Base-by-base conservation (phyloP, 2,888 invertebrate species). In the Dendrolimus houi region DNA sequence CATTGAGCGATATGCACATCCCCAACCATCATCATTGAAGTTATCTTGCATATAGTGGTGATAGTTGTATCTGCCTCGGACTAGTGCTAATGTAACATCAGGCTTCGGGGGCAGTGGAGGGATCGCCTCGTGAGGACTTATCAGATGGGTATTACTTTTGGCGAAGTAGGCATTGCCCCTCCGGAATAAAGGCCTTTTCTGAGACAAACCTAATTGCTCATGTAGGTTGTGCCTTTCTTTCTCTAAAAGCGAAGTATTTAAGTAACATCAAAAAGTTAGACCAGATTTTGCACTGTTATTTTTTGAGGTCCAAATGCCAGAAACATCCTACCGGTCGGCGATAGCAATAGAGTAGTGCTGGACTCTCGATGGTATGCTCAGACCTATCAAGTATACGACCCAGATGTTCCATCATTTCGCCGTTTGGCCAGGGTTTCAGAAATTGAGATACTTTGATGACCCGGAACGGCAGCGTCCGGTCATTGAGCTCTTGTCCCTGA, bases 11-110 rank as follows among this genome's bases (percentile, higher is more conserved):
- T 99, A 99, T 0, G 99, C 99, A 89, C 99, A 99, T 7, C 99
- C 99, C 99, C 99, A 99, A n/a, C 98, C 98, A 79, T 96, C 95
- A 74, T 99, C 99, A 81, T 99, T 96, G 78, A 97, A 94, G 66
- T 94, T 93, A 74, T 99, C 96, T 82, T 99, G 98, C 94, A 97
- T 95, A 81, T 99, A 99, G 83, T 99, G 99, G 79, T 98, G 96
- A 84, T 99, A 99, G 14, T 94, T 92, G 77, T 99, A 99, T 63
- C 93, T 92, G 1, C 99, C 99, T 63, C 94, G 92, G 2, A 99
- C 94, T 42, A 95, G 62, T 53, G 89, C 87, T 1, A 78, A 66
- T 0, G 69, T 77, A 1, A 77, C 75, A 52, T 83, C 83, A 0
- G 70, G 66, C 58, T 74, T 81, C 9, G 66, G 52, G 41, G 83